Evolutionary conservation across 1,140 invertebrate species (phyloP).

Genomic region (Ridgeia piscesae): DNA sequence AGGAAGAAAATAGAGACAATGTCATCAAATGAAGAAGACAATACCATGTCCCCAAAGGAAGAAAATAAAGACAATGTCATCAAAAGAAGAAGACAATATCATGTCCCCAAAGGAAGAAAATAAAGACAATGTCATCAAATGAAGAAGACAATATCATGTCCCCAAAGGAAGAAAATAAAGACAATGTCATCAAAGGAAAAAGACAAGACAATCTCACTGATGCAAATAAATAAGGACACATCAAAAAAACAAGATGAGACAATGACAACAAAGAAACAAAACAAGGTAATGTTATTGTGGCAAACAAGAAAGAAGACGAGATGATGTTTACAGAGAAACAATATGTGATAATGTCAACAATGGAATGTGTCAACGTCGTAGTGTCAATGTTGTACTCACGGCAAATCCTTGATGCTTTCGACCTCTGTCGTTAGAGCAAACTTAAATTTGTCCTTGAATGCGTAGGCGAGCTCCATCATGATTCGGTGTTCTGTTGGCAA

Average conservation of each 20-base stretch:
- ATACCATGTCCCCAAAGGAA: not conserved
- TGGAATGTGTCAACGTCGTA: not conserved
- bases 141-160: not conserved
- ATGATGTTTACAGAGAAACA: not conserved
- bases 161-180: not conserved
- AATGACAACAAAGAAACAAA: not conserved
- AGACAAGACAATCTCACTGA: not conserved
- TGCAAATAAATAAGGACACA: too few relatives aligned
- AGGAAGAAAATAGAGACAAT: not conserved
- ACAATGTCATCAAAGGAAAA: not conserved
- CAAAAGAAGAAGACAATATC: not conserved
- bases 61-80: not conserved
- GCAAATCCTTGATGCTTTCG: not conserved
- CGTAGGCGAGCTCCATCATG: slow-evolving; percentile 9
- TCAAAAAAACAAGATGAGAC: not conserved
- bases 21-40: not conserved
- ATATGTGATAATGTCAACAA: not conserved
- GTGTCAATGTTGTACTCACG: not conserved
- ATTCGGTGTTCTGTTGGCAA: not conserved
- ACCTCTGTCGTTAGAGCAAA: slow-evolving; percentile 10
- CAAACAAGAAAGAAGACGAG: not conserved
- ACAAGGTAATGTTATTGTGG: not conserved
- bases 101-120: not conserved
- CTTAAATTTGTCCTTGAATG: not conserved
- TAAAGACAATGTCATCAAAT: not conserved